Evolutionary conservation across 2,888 invertebrate genomes (phyloP), one percentile per base, ranked within the genome.

Genomic region (Chrysotoxum bicinctum): DNA sequence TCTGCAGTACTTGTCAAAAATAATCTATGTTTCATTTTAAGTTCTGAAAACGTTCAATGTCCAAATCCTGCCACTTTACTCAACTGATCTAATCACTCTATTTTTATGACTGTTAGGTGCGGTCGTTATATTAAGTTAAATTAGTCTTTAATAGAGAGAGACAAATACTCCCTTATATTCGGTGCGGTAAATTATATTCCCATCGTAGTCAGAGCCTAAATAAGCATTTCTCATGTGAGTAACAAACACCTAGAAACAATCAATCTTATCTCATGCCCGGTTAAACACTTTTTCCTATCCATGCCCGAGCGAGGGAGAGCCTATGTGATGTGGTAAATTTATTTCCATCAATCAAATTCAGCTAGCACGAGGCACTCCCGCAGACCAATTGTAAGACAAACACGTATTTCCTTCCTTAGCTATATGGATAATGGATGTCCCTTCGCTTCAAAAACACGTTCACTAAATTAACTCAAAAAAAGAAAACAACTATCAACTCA

Each of bases 331-430:
- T 64, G 62, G 32, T 66, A 50, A 66, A 66, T 66, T 35, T 66
- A 48, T 50, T 48, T 66, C 48, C 50, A 66, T 66, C 66, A 66
- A 66, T 66, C 66, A 66, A 66, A 9, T 66, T 66, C 26, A 43
- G 26, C 35, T 23, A 66, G 21, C 35, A 58, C 35, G 12, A 26
- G 19, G 30, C 35, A 35, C 35, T 50, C 66, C 48, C 35, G 21
- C 4, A 48, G 12, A 14, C 32, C 0, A 32, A 40, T 19, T 21
- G 5, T 10, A 43, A 62, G 30, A 45, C 26, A 45, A 45, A 45
- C 60, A 60, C 35, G 21, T 37, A 35, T n/a, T 37, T 26, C 12
- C 64, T 45, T 64, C 26, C 30, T 30, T 32, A 40, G 35, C 7
- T 48, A 19, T 19, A 12, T 48, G 12, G 19, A 12, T n/a, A 6